Conservation (phyloP, 2,888 invertebrate species). For the Labia minor region DNA sequence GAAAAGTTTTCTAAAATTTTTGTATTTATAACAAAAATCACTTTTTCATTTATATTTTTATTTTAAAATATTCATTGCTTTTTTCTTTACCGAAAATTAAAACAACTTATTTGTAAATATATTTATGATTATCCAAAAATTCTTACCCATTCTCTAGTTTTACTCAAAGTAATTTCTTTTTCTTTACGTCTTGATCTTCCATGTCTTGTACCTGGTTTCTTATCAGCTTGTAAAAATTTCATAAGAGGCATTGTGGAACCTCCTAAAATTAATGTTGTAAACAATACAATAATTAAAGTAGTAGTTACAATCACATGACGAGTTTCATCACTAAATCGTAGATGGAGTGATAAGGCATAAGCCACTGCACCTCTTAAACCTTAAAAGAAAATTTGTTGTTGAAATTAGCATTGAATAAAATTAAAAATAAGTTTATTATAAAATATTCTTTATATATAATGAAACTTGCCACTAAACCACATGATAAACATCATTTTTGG, state of each 20-base stretch:
- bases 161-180: slow-evolving; percentile 85
- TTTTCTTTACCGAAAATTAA: too few species aligned
- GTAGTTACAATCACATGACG: slow-evolving; percentile 95
- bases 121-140: too few species aligned
- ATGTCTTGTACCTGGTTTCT: slow-evolving; percentile 35
- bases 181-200: slow-evolving; percentile 44
- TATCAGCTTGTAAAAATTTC: slow-evolving; percentile 74
- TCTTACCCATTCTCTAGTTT: slow-evolving; percentile 87
- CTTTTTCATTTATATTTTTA: too few species aligned
- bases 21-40: too few species aligned
- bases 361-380: slow-evolving; percentile 95
- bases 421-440: too few species aligned
- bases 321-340: slow-evolving; percentile 87
- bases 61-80: too few species aligned
- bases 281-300: slow-evolving; percentile 92
- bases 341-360: slow-evolving; percentile 90
- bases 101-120: too few species aligned
- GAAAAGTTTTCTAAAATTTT: too few species aligned
- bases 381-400: slow-evolving; percentile 28
- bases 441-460: too few species aligned
- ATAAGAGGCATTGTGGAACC: slow-evolving; percentile 96
- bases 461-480: slow-evolving; percentile 87
- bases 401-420: too few species aligned
- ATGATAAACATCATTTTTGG: slow-evolving; percentile 98
- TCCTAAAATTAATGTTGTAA: slow-evolving; percentile 89